Conservation (phyloP, 1,140 invertebrate species). For the Palaemon carinicauda region DNA sequence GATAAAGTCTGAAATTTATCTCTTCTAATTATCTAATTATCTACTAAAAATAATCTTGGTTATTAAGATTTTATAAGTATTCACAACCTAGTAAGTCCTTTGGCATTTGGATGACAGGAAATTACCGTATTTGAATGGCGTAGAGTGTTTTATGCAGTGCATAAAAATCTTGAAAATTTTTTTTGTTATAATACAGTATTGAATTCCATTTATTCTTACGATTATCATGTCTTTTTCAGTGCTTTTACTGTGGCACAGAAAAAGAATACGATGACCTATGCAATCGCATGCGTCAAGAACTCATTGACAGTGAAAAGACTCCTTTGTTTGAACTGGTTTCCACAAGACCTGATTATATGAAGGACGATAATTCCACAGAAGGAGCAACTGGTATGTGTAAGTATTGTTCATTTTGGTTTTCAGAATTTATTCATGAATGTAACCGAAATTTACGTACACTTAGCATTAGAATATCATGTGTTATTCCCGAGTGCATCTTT, state of each 20-base stretch:
- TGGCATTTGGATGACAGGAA: no score
- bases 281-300: constrained; percentile 42
- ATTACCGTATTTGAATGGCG: no score
- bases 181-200: background rate
- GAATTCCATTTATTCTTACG: background rate
- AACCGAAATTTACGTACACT: background rate
- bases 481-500: no score
- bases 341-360: constrained; percentile 45
- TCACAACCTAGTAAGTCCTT: no score
- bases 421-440: background rate
- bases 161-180: no score
- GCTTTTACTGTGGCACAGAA: constrained; percentile 46
- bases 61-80: no score
- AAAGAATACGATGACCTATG: constrained; percentile 51
- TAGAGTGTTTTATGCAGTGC: no score
- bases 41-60: no score
- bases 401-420: background rate
- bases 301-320: constrained; percentile 35
- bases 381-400: constrained; percentile 31
- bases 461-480: no score
- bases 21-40: no score
- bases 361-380: constrained; percentile 15
- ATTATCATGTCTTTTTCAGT: background rate
- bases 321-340: constrained; percentile 40
- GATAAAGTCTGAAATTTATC: no score